Evolutionary conservation across 2,113 vertebrate species (phyloP), one percentile per base, ranked within the genome.

Genomic region (Dipodomys merriami): DNA sequence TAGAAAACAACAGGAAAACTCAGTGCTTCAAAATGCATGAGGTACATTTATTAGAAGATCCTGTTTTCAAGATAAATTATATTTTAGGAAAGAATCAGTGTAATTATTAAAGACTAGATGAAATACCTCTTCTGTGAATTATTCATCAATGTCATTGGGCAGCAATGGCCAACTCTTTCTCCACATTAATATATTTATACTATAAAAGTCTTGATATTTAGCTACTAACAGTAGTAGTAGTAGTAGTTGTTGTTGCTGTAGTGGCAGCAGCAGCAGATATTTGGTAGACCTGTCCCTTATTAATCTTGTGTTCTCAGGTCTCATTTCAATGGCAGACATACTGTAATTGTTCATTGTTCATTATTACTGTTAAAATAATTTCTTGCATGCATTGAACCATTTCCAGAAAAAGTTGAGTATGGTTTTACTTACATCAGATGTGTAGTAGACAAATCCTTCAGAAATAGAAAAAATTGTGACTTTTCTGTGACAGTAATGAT

Each of bases 321-420:
- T 62, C 27, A 77, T 3, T 74, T 88, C 11, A 78, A 4, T 44
- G 33, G 12, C 39, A 91, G n/a, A 0, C 10, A 9, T 49, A 81
- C 2, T 44, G 33, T 35, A 91, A 20, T 62, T 94, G 18, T 12
- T 85, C 46, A 78, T 81, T 30, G 86, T 39, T 39, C 39, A 86
- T 80, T 86, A 5, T 20, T 88, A 39, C 39, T 91, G 44, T 30
- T 93, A 39, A 92, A 92, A 74, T 85, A 16, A 81, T 90, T 78
- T 80, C 20, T 44, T 72, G 1, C 27, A 39, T 83, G 13, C 0
- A n/a, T 65, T 89, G 49, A 95, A 30, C 33, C 13, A 83, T n/a
- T 78, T 84, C 18, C 11, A 74, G 0, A 39, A 74, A 77, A 89
- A 60, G 83, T 2, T 85, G 60, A 83, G 11, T 88, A 65, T 33